Base-by-base conservation (phyloP, 2,797 vertebrate genomes). In the Pseudochirops cupreus region DNA sequence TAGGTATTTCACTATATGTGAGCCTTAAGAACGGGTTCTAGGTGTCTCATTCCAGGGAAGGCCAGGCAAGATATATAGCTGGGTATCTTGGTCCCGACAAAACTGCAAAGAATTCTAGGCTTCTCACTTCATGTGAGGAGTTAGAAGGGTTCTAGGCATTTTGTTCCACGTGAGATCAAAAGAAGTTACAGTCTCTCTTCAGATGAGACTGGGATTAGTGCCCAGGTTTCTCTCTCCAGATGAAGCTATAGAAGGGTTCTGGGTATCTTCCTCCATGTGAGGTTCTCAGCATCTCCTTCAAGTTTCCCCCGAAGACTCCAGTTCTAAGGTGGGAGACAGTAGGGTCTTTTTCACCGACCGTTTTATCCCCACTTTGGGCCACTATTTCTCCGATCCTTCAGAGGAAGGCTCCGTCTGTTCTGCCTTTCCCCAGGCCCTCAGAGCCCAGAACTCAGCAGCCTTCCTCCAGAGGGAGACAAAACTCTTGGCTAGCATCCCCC, bases 401-500 rank as follows among this genome's bases (percentile, higher is more conserved):
- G 67, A 74, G 67, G 67, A 39, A 74, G n/a, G n/a, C 67, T 21
- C 67, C n/a, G 67, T 39, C 67, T 7, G 0, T 7, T 74, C 67
- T 74, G 62, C 62, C 62, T 74, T 74, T 74, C n/a, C n/a, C 74
- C 74, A 12, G 74, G 39, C 39, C 62, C 10, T 46, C 3, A 0
- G 39, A 39, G 74, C 2, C 39, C 21, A 46, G n/a, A 21, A 95
- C n/a, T 94, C 95, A 87, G 91, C 90, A 62, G 1, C n/a, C 46
- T 31, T 90, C 50, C 26, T 93, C 82, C 92, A 90, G 6, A 28
- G 82, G 52, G 87, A 95, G 90, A 39, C 21, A 94, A 91, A 93
- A 5, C 96, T 91, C 96, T 87, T 87, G 97, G 98, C 98, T 98
- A 98, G 98, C 98, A 98, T 87, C 74, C 39, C n/a, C 21, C 24